Percentiles rank a stretch among this genome's conserved stretches.
phyloP scores from a whole-genome alignment of 2,797 vertebrate species.

The Myotis daubentonii region DNA sequence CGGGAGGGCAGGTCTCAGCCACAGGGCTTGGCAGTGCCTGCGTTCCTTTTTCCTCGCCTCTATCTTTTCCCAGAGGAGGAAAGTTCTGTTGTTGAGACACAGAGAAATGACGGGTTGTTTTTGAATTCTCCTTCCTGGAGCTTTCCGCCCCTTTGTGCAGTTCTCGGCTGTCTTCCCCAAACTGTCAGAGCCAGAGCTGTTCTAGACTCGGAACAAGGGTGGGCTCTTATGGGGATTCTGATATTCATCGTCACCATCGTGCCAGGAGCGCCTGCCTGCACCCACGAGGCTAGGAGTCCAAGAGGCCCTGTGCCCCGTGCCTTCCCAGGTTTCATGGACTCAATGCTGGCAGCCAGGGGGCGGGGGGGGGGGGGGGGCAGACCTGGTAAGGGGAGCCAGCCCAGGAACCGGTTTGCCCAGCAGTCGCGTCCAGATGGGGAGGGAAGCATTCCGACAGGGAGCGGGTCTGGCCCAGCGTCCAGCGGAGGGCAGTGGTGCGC shows the following conservation, averaged over 20 bases:
- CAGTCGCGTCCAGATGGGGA: background rate
- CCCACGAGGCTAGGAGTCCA: background rate
- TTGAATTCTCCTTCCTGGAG: background rate
- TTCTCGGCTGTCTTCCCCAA: background rate
- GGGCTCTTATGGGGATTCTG: background rate
- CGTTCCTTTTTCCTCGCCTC: background rate
- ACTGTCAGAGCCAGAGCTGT: background rate
- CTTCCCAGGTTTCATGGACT: constrained; percentile 49
- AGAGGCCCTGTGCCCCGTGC: constrained; percentile 31
- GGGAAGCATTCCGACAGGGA: background rate
- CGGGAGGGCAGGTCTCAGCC: no score
- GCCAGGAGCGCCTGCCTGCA: background rate
- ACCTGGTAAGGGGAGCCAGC: background rate
- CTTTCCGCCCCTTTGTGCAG: background rate
- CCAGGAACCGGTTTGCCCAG: constrained; percentile 54
- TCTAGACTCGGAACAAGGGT: background rate
- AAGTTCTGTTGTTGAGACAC: background rate
- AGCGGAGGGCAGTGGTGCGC: constrained; percentile 70
- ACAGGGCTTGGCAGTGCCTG: background rate
- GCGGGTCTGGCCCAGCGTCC: background rate
- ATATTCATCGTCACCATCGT: background rate
- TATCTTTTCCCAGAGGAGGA: background rate
- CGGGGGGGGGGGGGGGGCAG: background rate
- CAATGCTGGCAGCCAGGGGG: background rate
- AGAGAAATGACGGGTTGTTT: background rate